These are phyloP conservation scores for Oligia strigilis DNA, from an alignment of 2,888 invertebrate genomes.

Conservation along the genomic window DNA sequence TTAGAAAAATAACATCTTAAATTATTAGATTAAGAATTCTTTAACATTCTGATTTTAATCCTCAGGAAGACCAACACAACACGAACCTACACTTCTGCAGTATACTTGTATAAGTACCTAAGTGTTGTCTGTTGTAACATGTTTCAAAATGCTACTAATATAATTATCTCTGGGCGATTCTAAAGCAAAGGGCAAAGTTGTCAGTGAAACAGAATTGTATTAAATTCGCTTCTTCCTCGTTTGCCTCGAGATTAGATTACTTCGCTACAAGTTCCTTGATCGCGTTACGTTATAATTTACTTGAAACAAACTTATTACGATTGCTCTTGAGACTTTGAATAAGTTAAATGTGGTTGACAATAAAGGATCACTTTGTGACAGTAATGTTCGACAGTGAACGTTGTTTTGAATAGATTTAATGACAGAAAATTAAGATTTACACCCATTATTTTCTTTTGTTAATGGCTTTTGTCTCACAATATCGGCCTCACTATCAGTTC, in stretches of 20 bases:
- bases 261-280: slow-evolving; percentile 46
- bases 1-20: neutral
- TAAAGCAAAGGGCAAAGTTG: slow-evolving; percentile 59
- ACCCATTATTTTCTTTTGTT: neutral
- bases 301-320: slow-evolving; percentile 40
- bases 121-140: neutral
- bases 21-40: neutral
- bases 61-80: neutral
- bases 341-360: slow-evolving; percentile 17
- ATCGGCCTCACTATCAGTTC: neutral
- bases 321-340: slow-evolving; percentile 37
- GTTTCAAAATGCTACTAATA: slow-evolving; percentile 49
- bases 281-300: slow-evolving; percentile 47
- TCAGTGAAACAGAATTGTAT: slow-evolving; percentile 56
- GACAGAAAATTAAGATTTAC: neutral
- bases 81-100: slow-evolving; percentile 4
- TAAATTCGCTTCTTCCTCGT: slow-evolving; percentile 48
- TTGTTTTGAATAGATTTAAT: neutral
- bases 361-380: neutral
- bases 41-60: neutral
- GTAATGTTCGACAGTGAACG: neutral
- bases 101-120: neutral
- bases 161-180: slow-evolving; percentile 56
- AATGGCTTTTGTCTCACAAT: neutral
- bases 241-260: slow-evolving; percentile 58